Evolutionary conservation across 2,113 vertebrate species (phyloP).

Genomic region (Eretmochelys imbricata): DNA sequence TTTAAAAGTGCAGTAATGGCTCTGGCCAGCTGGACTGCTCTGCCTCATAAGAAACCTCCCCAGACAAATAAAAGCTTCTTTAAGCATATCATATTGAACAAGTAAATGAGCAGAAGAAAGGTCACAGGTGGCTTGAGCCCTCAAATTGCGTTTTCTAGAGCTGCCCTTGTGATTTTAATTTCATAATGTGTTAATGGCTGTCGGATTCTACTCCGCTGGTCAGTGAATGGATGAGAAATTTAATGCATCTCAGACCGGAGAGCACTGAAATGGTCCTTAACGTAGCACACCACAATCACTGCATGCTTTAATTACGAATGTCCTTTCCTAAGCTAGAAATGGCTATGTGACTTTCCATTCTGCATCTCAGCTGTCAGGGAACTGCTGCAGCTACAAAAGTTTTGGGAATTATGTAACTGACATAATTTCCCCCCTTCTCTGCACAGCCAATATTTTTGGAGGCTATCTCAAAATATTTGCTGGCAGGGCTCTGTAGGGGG

Average conservation of each 20-base stretch:
- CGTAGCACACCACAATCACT: neutral
- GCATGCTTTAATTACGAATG: fast-evolving
- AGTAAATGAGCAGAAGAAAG: neutral
- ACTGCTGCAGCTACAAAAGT: neutral
- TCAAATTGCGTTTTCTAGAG: neutral
- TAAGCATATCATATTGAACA: neutral
- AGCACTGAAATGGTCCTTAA: neutral
- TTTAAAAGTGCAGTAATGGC: neutral
- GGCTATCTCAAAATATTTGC: neutral
- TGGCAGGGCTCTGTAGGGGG: neutral
- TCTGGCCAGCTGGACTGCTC: neutral
- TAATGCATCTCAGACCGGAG: neutral
- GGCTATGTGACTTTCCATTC: conserved; percentile 15
- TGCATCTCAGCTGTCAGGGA: neutral
- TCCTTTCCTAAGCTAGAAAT: neutral
- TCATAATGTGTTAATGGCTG: neutral
- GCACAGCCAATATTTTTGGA: neutral
- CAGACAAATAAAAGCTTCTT: neutral
- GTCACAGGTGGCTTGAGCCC: neutral
- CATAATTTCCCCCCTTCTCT: neutral
- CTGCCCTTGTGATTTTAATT: neutral
- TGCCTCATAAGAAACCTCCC: fast-evolving
- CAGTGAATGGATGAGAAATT: neutral
- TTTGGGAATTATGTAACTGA: neutral
- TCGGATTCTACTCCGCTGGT: neutral